Percentiles rank a stretch among this genome's conserved stretches.
Evolutionary conservation across 2,113 vertebrate genomes (phyloP).

Genomic region (Callipepla squamata): DNA sequence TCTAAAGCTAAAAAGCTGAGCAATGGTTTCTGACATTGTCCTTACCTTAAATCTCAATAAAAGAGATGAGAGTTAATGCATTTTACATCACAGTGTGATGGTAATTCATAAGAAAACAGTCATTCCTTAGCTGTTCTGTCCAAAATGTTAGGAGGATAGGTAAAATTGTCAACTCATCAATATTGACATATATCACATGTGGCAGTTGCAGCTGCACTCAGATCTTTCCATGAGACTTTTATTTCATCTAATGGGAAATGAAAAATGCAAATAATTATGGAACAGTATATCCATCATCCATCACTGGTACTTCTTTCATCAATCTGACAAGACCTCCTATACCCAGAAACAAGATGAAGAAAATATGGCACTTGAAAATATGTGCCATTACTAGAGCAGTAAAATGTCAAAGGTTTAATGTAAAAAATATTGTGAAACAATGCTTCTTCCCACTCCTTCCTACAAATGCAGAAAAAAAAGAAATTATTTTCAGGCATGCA

Average conservation of each 20-base stretch:
- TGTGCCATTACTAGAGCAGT: neutral
- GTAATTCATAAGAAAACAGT: neutral
- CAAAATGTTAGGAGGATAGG: neutral
- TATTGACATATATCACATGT: neutral
- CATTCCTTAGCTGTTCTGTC: neutral
- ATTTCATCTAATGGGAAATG: constrained; percentile 13
- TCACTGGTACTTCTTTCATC: neutral
- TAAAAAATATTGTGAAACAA: neutral
- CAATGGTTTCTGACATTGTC: neutral
- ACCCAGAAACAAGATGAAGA: neutral
- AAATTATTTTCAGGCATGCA: neutral
- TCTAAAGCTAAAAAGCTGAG: neutral
- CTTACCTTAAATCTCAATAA: neutral
- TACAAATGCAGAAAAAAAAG: neutral
- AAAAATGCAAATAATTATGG: constrained; percentile 26
- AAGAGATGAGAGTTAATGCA: neutral
- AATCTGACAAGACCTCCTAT: neutral
- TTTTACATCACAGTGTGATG: neutral
- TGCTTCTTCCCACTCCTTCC: neutral
- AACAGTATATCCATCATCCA: neutral
- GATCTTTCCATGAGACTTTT: neutral
- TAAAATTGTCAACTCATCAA: neutral
- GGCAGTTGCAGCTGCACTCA: neutral
- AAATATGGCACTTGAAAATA: neutral
- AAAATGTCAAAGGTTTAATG: neutral